Evolutionary conservation across 2,113 vertebrate genomes (phyloP), one percentile per base, ranked within the genome.

Genomic region (Bubo bubo): DNA sequence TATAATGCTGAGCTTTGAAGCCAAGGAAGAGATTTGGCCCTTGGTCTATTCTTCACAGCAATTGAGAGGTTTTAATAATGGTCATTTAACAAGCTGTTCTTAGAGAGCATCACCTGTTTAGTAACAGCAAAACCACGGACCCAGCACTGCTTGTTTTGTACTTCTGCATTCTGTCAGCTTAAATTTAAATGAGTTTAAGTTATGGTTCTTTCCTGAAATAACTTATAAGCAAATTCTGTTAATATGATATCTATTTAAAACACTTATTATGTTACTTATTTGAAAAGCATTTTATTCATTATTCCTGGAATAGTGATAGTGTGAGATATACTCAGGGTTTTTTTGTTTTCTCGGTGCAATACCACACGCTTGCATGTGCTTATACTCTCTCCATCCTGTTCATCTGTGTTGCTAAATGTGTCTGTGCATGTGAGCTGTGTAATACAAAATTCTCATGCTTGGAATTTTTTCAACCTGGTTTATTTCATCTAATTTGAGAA

Each of bases 1-100:
- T 22, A 89, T 95, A 93, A 90, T 86, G 91, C 87, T 84, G 95
- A 93, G 93, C 97, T 97, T 95, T 98, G 94, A 97, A 94, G 91
- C 64, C 83, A 64, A 68, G 75, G 52, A 34, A 55, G 92, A 80
- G 92, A 71, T 97, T 96, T 97, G 97, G 94, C 95, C 88, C 88
- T 92, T 92, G 96, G 86, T 97, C 89, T 97, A 49, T 93, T 95
- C 82, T 97, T 95, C 75, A 34, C 91, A 86, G 91, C 91, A 93
- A 72, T 72, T 88, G 89, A 94, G 95, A 97, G 82, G 66, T 80
- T 97, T 97, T 97, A 94, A 96, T 95, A 95, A 92, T 45, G 95
- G 86, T 75, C 85, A 81, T 34, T 93, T 79, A 95, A 76, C 67
- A 86, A 82, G 80, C 67, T 56, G 68, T 90, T 98, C 93, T 97